phyloP scores from a whole-genome alignment of 2,888 invertebrate genomes.

The Shargacucullia verbasci region DNA sequence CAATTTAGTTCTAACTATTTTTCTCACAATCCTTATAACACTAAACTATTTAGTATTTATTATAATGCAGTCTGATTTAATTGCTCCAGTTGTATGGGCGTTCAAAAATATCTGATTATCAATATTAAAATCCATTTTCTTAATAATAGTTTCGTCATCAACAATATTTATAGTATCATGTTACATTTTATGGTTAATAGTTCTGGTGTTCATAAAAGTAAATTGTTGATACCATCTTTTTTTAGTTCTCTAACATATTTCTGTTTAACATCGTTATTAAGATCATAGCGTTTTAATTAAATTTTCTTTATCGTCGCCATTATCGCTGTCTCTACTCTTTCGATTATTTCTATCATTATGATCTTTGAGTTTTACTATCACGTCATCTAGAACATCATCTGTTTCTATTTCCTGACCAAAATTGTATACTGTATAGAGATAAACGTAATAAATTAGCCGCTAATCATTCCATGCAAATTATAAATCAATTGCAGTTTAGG shows the following conservation, averaged over 20 bases:
- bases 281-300: constrained; percentile 44
- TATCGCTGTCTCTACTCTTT: constrained; percentile 11
- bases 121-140: constrained; percentile 8
- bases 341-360: constrained; percentile 36
- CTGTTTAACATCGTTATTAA: constrained; percentile 39
- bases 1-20: too few relatives aligned
- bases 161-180: constrained; percentile 51
- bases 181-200: constrained; percentile 54
- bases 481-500: constrained; percentile 14
- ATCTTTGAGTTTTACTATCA: constrained; percentile 23
- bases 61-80: too few relatives aligned
- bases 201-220: constrained; percentile 44
- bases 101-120: too few relatives aligned
- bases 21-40: too few relatives aligned
- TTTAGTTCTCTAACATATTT: constrained; percentile 38
- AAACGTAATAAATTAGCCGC: constrained; percentile 1
- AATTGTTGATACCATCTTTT: constrained; percentile 53
- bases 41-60: too few relatives aligned
- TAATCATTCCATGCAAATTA: constrained; percentile 12
- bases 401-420: constrained; percentile 3
- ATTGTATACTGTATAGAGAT: constrained; percentile 1
- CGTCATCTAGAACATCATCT: constrained; percentile 14
- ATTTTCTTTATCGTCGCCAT: constrained; percentile 38
- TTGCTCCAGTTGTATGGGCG: too few relatives aligned
- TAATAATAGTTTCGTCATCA: constrained; percentile 31